Percentiles rank a stretch among this genome's conserved stretches.
Conservation (phyloP, 2,888 invertebrate species). For the Allolobophora icterica region DNA sequence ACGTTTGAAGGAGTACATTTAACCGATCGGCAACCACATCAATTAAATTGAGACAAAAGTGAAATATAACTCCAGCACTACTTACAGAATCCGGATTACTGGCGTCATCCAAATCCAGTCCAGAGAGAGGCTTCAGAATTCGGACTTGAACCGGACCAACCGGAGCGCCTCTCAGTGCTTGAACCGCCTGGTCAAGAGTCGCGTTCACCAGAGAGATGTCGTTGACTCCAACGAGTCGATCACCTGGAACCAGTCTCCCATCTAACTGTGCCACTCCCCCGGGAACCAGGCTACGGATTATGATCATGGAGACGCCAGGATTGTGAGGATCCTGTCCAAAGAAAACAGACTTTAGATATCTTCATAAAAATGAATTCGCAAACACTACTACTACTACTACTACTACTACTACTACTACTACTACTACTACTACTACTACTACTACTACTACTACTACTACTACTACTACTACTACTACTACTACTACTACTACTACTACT, state of each 20-base stretch:
- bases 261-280: constrained; percentile 97
- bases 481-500: too few relatives aligned
- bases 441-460: too few relatives aligned
- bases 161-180: constrained; percentile 90
- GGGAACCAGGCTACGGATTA: constrained; percentile 95
- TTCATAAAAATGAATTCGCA: neutral
- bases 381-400: too few relatives aligned
- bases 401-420: too few relatives aligned
- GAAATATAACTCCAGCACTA: too few relatives aligned
- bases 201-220: constrained; percentile 91
- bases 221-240: constrained; percentile 82
- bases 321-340: constrained; percentile 85
- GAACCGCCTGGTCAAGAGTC: constrained; percentile 93
- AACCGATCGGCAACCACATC: too few relatives aligned
- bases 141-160: constrained; percentile 93
- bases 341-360: neutral
- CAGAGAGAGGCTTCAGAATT: constrained; percentile 75
- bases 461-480: too few relatives aligned
- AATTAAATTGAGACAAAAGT: too few relatives aligned
- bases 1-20: too few relatives aligned
- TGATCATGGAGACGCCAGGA: constrained; percentile 93
- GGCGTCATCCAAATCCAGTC: constrained; percentile 54
- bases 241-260: constrained; percentile 95
- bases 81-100: neutral
- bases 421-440: too few relatives aligned